Evolutionary conservation across 2,797 vertebrate species (phyloP).

Genomic region (Cheirogaleus major): DNA sequence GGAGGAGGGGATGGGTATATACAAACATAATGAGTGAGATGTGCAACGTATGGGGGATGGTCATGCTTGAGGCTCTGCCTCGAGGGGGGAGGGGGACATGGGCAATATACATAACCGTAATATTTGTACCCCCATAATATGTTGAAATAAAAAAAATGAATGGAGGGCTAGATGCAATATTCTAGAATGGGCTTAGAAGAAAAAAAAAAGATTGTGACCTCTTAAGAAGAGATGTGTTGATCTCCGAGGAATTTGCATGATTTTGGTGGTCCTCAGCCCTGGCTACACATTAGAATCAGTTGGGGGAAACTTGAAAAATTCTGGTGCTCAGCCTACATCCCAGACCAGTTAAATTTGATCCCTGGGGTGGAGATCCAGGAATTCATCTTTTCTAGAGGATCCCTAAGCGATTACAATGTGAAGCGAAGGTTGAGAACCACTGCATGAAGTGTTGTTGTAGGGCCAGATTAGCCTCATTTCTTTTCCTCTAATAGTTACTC

Average conservation of each 20-base stretch:
- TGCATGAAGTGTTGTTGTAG: background rate
- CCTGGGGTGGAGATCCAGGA: background rate
- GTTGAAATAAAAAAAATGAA: too few relatives aligned
- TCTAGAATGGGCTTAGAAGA: background rate
- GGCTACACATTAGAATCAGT: background rate
- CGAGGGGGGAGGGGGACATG: too few relatives aligned
- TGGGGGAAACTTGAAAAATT: background rate
- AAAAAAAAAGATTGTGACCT: background rate
- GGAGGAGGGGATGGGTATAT: too few relatives aligned
- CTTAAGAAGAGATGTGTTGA: background rate
- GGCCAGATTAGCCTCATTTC: background rate
- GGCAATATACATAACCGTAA: too few relatives aligned
- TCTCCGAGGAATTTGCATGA: background rate
- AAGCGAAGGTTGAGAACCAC: background rate
- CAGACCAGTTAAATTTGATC: background rate
- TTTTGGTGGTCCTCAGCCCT: background rate
- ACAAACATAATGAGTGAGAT: too few relatives aligned
- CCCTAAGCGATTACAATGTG: background rate
- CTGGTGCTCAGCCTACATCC: background rate
- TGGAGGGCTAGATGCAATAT: background rate
- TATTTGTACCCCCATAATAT: too few relatives aligned
- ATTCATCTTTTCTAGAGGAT: background rate
- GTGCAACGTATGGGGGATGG: too few relatives aligned
- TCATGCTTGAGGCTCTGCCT: too few relatives aligned
- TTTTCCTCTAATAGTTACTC: conserved; percentile 17